Conservation (phyloP, 2,888 invertebrate species). For the Frankliniella fusca region DNA sequence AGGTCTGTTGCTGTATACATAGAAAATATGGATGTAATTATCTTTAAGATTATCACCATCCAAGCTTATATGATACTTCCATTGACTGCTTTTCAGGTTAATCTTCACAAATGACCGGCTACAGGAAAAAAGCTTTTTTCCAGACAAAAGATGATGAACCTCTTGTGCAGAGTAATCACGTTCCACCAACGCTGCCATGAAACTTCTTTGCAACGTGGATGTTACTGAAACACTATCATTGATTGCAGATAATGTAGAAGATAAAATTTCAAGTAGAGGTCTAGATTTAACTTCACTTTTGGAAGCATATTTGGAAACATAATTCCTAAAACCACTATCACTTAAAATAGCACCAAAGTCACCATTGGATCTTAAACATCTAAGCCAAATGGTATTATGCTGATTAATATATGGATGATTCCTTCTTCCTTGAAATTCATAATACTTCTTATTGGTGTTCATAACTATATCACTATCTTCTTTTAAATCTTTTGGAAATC, state of each 20-base stretch:
- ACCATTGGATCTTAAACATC: background rate
- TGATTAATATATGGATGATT: background rate
- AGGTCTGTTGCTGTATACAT: background rate
- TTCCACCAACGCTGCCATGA: background rate
- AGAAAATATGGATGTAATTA: background rate
- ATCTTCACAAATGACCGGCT: background rate
- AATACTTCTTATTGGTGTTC: background rate
- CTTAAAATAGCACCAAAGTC: background rate
- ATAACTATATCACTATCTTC: background rate
- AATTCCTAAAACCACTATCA: background rate
- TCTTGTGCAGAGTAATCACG: slow-evolving; percentile 1
- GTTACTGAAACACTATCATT: background rate
- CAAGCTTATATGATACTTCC: background rate
- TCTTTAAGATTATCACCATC: background rate
- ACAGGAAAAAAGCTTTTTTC: background rate
- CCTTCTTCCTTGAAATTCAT: background rate
- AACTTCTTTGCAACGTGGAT: background rate
- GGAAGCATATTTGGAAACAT: background rate
- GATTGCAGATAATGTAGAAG: background rate
- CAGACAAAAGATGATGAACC: background rate
- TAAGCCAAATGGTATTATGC: background rate
- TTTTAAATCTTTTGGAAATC: background rate
- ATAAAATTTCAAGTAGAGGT: background rate
- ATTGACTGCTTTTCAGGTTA: background rate
- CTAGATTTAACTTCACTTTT: background rate